Conservation (phyloP, 1,140 invertebrate species). For the Megathymus violae region DNA sequence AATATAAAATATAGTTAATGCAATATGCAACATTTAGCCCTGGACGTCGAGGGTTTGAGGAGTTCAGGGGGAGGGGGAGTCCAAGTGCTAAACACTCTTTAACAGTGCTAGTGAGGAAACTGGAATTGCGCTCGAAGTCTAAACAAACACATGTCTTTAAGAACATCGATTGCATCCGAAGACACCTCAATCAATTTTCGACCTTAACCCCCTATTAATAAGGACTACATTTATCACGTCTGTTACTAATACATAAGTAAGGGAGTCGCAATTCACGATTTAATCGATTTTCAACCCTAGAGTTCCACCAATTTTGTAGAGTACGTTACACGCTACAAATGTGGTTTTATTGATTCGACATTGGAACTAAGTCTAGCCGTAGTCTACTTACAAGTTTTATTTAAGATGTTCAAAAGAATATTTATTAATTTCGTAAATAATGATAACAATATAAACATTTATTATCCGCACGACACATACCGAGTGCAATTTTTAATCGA, state of each 20-base stretch:
- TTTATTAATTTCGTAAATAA: not conserved
- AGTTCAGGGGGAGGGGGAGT: not conserved
- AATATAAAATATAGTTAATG: too few species aligned
- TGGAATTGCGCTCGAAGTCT: constrained; percentile 18
- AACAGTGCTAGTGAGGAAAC: not conserved
- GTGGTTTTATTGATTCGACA: not conserved
- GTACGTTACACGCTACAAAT: constrained; percentile 5
- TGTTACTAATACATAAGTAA: constrained; percentile 17
- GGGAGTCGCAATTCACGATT: constrained; percentile 20
- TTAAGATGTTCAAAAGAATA: constrained; percentile 1
- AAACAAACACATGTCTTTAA: constrained; percentile 19
- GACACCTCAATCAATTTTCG: constrained; percentile 11
- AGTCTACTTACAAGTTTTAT: not conserved
- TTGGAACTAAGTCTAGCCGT: not conserved
- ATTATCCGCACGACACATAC: not conserved
- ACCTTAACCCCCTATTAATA: constrained; percentile 27
- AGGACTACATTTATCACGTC: constrained; percentile 33
- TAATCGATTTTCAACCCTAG: constrained; percentile 25
- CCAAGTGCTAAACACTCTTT: not conserved
- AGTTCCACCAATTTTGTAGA: constrained; percentile 8
- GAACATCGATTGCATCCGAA: not conserved
- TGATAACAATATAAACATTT: not conserved
- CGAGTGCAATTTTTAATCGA: constrained; percentile 4
- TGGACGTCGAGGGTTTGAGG: not conserved
- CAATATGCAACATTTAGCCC: not conserved